These are phyloP conservation scores for Lepidonotus clava DNA, from an alignment of 2,888 invertebrate species.

Conservation along the genomic window DNA sequence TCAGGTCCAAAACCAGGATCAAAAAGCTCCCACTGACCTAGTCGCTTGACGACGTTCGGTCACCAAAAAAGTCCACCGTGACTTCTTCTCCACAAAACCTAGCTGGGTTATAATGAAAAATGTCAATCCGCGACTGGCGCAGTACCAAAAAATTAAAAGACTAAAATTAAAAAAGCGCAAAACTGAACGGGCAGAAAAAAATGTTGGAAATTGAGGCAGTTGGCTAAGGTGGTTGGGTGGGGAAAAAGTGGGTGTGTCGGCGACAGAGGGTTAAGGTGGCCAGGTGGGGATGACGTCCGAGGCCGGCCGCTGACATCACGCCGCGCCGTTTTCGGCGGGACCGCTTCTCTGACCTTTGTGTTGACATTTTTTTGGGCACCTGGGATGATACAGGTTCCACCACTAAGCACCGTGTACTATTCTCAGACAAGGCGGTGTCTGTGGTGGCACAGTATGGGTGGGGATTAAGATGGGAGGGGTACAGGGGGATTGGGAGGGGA, in stretches of 20 bases:
- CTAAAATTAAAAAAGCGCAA: neutral
- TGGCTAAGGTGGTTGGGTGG: neutral
- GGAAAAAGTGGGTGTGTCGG: neutral
- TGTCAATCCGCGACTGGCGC: neutral
- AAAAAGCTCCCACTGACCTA: neutral
- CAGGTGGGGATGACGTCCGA: neutral
- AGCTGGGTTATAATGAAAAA: neutral
- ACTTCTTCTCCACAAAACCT: neutral
- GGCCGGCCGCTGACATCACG: neutral
- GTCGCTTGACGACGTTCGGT: neutral
- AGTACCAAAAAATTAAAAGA: too few species aligned
- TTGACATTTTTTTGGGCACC: slow-evolving; percentile 12
- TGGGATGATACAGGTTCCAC: neutral
- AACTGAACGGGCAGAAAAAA: neutral
- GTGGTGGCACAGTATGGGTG: neutral
- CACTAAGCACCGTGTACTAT: neutral
- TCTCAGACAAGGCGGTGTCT: neutral
- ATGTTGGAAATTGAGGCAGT: neutral
- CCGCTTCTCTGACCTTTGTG: neutral
- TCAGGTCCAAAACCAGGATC: neutral
- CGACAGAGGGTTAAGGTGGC: neutral
- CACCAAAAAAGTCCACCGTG: neutral
- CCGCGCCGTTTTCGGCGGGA: neutral
- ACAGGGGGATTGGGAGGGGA: neutral
- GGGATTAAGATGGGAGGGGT: too few species aligned